Conservation (phyloP, 2,888 invertebrate species). For the Rhabditoides inermis region DNA sequence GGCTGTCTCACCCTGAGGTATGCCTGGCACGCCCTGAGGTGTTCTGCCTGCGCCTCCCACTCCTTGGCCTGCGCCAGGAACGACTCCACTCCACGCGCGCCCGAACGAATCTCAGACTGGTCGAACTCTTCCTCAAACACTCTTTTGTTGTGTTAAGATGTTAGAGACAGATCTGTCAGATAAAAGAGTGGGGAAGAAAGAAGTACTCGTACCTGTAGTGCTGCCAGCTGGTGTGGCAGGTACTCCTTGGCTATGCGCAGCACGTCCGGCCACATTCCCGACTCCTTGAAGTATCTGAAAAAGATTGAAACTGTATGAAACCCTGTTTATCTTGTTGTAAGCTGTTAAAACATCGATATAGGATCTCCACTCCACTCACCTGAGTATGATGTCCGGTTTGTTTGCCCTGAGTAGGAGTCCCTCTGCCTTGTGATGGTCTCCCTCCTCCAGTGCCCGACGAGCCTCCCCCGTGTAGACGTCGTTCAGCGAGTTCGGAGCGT, state of each 20-base stretch:
- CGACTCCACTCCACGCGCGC: conserved; percentile 46
- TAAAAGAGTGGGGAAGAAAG: too few relatives aligned
- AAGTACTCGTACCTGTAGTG: conserved; percentile 64
- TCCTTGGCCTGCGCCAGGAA: conserved; percentile 61
- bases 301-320: too few relatives aligned
- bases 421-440: conserved; percentile 70
- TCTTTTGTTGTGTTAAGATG: too few relatives aligned
- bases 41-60: conserved; percentile 70
- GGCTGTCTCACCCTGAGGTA: conserved; percentile 64
- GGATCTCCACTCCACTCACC: conserved; percentile 59
- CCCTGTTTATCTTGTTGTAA: too few relatives aligned
- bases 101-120: conserved; percentile 55
- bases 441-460: conserved; percentile 63
- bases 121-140: conserved; percentile 65
- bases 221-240: conserved; percentile 65
- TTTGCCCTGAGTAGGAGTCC: conserved; percentile 81
- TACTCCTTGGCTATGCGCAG: conserved; percentile 88
- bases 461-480: conserved; percentile 63
- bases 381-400: conserved; percentile 79
- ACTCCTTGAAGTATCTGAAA: conserved; percentile 53
- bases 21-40: conserved; percentile 69
- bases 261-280: conserved; percentile 88
- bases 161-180: too few relatives aligned
- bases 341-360: too few relatives aligned
- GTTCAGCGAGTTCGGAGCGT: conserved; percentile 65